Base-by-base conservation (phyloP, 1,140 invertebrate species). In the Pseudomyrmex dendroicus region DNA sequence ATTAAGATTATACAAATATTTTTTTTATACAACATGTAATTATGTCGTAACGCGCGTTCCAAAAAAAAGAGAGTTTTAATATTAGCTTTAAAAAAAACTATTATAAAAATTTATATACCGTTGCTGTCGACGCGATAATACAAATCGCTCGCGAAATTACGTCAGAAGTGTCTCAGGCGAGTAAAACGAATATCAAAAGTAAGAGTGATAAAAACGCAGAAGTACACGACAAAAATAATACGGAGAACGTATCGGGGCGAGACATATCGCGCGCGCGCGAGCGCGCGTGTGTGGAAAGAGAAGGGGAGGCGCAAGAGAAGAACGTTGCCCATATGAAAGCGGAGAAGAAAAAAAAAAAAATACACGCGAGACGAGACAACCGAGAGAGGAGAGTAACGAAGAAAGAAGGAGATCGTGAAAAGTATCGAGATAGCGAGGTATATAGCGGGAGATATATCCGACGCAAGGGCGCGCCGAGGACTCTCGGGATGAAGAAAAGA, bases 401-500 rank as follows among this genome's bases (percentile, higher is more conserved):
- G 82, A 56, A 57, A 77, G 73, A 66, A 82, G 68, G 62, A 17
- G 48, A 46, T 64, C 68, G 52, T 78, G 80, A 83, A 59, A 76
- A 63, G 56, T 66, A 73, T 46, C 66, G 82, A 68, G 80, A 78
- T 78, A 59, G 76, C 64, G n/a, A 78, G 76, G 70, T 35, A 52
- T 52, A 52, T 46, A 78, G 84, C 73, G 82, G 86, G 80, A 84
- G 86, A 87, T 83, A 87, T 83, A 89, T 86, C 84, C 88, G 85
- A 84, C 82, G 87, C 88, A 91, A 92, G 91, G 92, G 91, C 89
- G 91, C 91, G 90, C 90, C 91, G 88, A 89, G 90, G 76, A 88
- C 83, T 77, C 83, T 82, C 82, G 83, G 85, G 88, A 89, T 88
- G 86, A 35, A 35, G 88, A 91, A 92, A 89, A 89, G 86, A 84